A percentile compares a stretch with the other conserved stretches of the same genome.
phyloP scores from a whole-genome alignment of 30 jellyfish, hydroid and myxozoan species.

The Pseudorhiza aurosa region DNA sequence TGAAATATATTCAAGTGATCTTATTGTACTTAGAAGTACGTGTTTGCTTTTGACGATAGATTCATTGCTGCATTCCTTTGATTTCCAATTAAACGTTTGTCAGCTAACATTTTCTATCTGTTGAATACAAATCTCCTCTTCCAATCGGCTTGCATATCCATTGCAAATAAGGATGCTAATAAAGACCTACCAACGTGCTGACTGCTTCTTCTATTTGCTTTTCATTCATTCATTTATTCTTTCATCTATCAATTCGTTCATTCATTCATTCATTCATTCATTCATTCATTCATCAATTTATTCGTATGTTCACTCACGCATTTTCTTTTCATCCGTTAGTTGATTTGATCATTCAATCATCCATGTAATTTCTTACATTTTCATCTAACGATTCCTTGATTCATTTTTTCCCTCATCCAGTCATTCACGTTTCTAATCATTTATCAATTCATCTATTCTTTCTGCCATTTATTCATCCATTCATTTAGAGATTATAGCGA shows the following conservation, averaged over 20 bases:
- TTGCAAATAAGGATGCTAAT: too few species aligned
- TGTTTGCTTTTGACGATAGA: conserved; percentile 5
- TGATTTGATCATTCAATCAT: neutral
- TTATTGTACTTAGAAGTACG: neutral
- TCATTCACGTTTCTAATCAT: neutral
- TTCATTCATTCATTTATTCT: too few species aligned
- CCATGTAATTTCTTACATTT: neutral
- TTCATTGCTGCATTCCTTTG: neutral
- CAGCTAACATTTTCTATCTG: neutral
- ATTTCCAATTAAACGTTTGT: neutral
- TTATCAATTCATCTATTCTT: neutral
- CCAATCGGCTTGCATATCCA: too few species aligned
- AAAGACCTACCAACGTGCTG: neutral
- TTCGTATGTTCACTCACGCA: neutral
- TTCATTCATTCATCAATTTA: neutral
- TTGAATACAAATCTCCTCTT: neutral
- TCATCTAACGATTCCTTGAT: neutral
- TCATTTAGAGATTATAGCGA: neutral
- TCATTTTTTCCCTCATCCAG: neutral
- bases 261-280: neutral
- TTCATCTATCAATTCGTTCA: neutral
- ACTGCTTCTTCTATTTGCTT: neutral
- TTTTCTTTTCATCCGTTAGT: neutral
- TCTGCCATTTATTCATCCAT: neutral
- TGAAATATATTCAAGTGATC: neutral